phyloP scores from a whole-genome alignment of 1,140 invertebrate species.

The Drosophila nikananu region DNA sequence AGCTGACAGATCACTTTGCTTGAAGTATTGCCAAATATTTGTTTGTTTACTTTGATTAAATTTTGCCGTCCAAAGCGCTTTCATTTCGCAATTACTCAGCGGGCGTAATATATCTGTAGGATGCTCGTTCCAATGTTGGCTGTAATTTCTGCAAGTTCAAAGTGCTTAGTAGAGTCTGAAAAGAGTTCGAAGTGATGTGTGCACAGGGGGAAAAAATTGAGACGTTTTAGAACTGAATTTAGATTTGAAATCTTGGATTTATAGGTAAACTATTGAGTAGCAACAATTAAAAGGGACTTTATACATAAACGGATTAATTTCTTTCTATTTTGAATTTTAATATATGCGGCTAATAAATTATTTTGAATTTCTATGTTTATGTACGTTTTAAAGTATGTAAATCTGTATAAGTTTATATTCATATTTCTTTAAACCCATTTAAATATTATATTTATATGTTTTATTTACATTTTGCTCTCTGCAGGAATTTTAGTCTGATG shows the following conservation, averaged over 20 bases:
- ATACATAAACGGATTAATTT: neutral
- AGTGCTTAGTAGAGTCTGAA: constrained; percentile 63
- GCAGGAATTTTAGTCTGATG: constrained; percentile 16
- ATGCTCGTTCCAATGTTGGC: constrained; percentile 6
- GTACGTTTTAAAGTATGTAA: neutral
- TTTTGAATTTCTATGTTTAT: neutral
- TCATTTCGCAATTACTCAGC: constrained; percentile 67
- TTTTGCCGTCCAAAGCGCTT: constrained; percentile 53
- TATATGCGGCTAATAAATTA: neutral
- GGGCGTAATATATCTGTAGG: constrained; percentile 16
- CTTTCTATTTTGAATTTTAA: neutral
- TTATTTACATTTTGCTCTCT: neutral
- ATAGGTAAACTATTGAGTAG: neutral
- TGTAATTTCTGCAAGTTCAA: constrained; percentile 65
- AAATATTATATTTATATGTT: no score
- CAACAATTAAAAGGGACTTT: neutral
- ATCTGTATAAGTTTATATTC: neutral
- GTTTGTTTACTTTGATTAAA: constrained; percentile 71
- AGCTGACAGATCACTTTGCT: constrained; percentile 44
- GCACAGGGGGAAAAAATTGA: neutral
- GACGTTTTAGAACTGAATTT: neutral
- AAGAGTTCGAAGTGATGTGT: constrained; percentile 9
- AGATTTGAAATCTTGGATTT: neutral
- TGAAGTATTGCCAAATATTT: constrained; percentile 59
- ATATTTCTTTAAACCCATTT: neutral